A percentile compares a stretch with the other conserved stretches of the same genome.
Evolutionary conservation across 2,888 invertebrate species (phyloP).

Genomic region (Petrolisthes cinctipes): DNA sequence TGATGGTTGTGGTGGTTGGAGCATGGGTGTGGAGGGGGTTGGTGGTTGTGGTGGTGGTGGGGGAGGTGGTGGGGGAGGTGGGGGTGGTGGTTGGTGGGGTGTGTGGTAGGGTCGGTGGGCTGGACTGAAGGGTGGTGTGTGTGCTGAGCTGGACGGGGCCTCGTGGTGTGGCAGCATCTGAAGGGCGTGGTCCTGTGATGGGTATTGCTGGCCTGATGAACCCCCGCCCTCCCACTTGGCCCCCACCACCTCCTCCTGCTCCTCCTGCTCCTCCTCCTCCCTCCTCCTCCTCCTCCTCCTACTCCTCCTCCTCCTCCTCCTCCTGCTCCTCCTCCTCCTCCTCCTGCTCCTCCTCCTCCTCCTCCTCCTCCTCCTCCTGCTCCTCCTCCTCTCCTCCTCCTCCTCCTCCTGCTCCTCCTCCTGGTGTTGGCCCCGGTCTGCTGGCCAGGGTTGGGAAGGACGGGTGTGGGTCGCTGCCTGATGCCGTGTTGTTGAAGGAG

Average conservation of each 20-base stretch:
- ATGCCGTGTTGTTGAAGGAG: slow-evolving; percentile 82
- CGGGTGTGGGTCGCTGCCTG: slow-evolving; percentile 74
- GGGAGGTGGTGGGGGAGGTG: slow-evolving; percentile 71
- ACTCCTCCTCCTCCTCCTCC: too few relatives aligned
- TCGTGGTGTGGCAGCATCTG: slow-evolving; percentile 42
- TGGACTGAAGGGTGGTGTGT: slow-evolving; percentile 78
- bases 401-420: neutral
- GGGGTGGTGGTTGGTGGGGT: slow-evolving; percentile 72
- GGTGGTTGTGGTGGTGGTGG: slow-evolving; percentile 69
- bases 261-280: too few relatives aligned
- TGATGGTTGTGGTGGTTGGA: slow-evolving; percentile 84
- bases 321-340: too few relatives aligned
- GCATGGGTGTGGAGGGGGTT: slow-evolving; percentile 46
- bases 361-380: slow-evolving; percentile 9
- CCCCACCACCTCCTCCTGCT: too few relatives aligned
- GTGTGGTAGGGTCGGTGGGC: slow-evolving; percentile 84
- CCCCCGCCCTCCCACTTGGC: too few relatives aligned
- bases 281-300: too few relatives aligned
- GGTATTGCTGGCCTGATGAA: too few relatives aligned
- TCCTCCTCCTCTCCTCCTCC: neutral
- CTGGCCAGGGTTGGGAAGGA: slow-evolving; percentile 30
- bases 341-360: slow-evolving; percentile 32
- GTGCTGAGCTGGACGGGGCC: slow-evolving; percentile 58
- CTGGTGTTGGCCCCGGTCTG: neutral
- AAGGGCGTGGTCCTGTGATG: slow-evolving; percentile 39